Percentiles rank a stretch among this genome's conserved stretches.
These are phyloP conservation scores for Mormoops blainvillei DNA, from an alignment of 2,113 vertebrate genomes.

Conservation along the genomic window DNA sequence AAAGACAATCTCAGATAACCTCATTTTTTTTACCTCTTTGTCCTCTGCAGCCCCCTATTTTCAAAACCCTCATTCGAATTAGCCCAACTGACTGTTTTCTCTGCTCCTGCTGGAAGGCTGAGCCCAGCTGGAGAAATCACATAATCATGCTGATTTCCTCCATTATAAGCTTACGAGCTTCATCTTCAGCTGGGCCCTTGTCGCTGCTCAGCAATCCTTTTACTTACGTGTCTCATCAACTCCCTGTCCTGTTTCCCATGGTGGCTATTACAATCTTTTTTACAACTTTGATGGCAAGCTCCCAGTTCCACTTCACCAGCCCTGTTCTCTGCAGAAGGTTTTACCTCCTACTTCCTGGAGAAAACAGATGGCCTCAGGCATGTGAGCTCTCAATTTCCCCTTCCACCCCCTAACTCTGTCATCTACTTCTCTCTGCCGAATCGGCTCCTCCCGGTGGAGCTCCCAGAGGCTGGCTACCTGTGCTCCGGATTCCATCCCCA, in stretches of 20 bases:
- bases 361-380: conserved; percentile 29
- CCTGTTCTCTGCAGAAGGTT: background rate
- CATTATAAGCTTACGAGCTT: background rate
- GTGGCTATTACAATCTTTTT: background rate
- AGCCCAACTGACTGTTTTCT: background rate
- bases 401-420: background rate
- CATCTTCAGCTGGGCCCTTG: conserved; percentile 39
- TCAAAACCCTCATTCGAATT: background rate
- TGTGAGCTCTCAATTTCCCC: background rate
- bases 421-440: background rate
- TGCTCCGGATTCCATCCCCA: background rate
- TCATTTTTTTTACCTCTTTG: background rate
- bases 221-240: background rate
- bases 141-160: background rate
- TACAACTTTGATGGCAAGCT: background rate
- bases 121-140: conserved; percentile 28
- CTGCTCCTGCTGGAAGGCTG: background rate
- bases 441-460: background rate
- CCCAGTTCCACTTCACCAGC: background rate
- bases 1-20: background rate
- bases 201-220: conserved; percentile 16
- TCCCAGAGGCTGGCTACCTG: background rate
- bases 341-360: background rate
- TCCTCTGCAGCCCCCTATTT: background rate
- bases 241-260: background rate